phyloP scores from a whole-genome alignment of 2,888 invertebrate genomes.

The Erebia aethiops region DNA sequence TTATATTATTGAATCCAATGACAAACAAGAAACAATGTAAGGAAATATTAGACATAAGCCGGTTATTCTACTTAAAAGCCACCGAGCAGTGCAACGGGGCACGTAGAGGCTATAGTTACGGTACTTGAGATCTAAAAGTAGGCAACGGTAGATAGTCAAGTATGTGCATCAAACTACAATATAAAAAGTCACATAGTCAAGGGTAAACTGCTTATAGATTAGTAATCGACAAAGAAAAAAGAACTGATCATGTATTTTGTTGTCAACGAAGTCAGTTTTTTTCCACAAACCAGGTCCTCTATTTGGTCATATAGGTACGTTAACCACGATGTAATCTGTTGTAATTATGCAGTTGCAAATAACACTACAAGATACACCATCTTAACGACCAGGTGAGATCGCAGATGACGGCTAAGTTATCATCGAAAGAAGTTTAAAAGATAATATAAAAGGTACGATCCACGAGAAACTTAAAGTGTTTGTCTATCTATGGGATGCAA shows the following conservation, averaged over 20 bases:
- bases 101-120: slow-evolving; percentile 63
- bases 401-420: no score
- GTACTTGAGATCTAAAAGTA: slow-evolving; percentile 56
- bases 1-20: slow-evolving; percentile 51
- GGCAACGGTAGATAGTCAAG: slow-evolving; percentile 20
- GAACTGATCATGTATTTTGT: not conserved
- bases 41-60: slow-evolving; percentile 53
- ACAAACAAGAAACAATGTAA: slow-evolving; percentile 52
- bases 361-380: no score
- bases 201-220: not conserved
- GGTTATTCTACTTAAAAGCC: slow-evolving; percentile 48
- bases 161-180: slow-evolving; percentile 19
- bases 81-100: slow-evolving; percentile 43
- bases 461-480: no score
- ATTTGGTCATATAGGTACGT: not conserved
- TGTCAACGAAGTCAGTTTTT: not conserved
- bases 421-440: no score
- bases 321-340: not conserved
- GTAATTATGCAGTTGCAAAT: not conserved
- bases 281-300: not conserved
- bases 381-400: no score
- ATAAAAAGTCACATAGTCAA: slow-evolving; percentile 6
- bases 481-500: no score
- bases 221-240: not conserved
- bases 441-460: no score